These are phyloP conservation scores for Cephus sareptanus DNA, from an alignment of 2,888 invertebrate species.

Conservation along the genomic window DNA sequence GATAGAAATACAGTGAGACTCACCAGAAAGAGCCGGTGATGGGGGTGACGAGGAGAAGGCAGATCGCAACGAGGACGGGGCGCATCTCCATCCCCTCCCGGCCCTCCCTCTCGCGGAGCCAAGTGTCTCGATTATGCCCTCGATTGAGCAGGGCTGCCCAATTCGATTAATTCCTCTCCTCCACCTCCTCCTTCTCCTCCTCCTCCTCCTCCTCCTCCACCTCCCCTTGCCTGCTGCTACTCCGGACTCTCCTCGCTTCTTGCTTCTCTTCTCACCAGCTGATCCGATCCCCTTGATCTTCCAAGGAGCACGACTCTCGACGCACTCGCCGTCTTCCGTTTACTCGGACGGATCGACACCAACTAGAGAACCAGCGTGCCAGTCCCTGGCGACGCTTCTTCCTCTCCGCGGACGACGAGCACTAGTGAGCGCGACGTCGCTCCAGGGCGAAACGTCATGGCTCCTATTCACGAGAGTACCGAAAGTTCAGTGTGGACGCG, in stretches of 20 bases:
- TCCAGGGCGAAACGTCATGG: not conserved
- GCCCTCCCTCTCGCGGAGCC: constrained; percentile 9
- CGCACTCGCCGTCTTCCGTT: constrained; percentile 39
- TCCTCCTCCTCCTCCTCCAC: constrained; percentile 28
- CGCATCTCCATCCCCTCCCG: constrained; percentile 71
- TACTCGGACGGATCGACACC: not conserved
- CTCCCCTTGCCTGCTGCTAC: not conserved
- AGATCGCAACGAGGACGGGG: constrained; percentile 84
- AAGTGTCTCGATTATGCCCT: constrained; percentile 7
- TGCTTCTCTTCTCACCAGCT: constrained; percentile 10
- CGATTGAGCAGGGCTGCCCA: constrained; percentile 31
- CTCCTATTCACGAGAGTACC: not conserved
- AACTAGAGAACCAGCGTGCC: not conserved
- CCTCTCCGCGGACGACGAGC: not conserved
- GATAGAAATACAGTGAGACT: constrained; percentile 65
- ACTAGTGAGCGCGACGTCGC: not conserved
- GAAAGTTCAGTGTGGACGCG: not conserved
- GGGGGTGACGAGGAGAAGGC: constrained; percentile 88
- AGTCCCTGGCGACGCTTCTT: not conserved
- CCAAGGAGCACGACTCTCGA: constrained; percentile 27
- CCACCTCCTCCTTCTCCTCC: constrained; percentile 19
- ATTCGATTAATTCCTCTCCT: constrained; percentile 30
- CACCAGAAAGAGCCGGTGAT: constrained; percentile 90
- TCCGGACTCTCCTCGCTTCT: constrained; percentile 16
- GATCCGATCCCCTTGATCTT: constrained; percentile 17